phyloP scores from a whole-genome alignment of 1,140 invertebrate species.

The Drosophila micromelanica region DNA sequence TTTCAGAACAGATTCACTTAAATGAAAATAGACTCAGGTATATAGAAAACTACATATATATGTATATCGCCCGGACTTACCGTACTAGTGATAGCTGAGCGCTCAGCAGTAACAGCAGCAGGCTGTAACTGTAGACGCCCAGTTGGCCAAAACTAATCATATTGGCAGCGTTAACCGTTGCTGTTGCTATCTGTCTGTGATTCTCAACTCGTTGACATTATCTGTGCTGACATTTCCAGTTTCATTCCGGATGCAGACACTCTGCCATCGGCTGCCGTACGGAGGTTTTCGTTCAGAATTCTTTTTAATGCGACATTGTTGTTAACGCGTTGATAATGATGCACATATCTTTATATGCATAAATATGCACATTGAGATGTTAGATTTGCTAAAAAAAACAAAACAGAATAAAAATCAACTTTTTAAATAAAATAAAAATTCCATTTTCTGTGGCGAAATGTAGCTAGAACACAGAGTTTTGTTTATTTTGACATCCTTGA shows the following conservation, averaged over 20 bases:
- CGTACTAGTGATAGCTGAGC: slow-evolving; percentile 58
- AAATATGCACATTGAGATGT: background rate
- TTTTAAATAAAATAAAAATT: too few species aligned
- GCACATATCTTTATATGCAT: slow-evolving; percentile 17
- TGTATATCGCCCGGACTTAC: slow-evolving; percentile 25
- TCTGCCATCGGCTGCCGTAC: slow-evolving; percentile 38
- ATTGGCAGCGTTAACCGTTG: slow-evolving; percentile 47
- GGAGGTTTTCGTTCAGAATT: slow-evolving; percentile 1
- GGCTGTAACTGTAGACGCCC: slow-evolving; percentile 45
- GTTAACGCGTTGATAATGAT: slow-evolving; percentile 6
- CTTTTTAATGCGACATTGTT: slow-evolving; percentile 30
- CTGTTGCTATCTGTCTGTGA: slow-evolving; percentile 28
- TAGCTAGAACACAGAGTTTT: too few species aligned
- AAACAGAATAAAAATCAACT: background rate
- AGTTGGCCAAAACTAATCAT: slow-evolving; percentile 56
- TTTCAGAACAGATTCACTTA: too few species aligned
- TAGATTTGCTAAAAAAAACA: background rate
- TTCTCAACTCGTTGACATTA: slow-evolving; percentile 69
- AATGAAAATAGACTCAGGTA: too few species aligned
- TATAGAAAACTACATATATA: too few species aligned
- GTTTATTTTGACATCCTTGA: too few species aligned
- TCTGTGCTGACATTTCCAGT: slow-evolving; percentile 53
- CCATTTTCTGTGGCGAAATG: too few species aligned
- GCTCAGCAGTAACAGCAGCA: slow-evolving; percentile 57
- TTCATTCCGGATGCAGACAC: slow-evolving; percentile 52